A percentile compares a stretch with the other conserved stretches of the same genome.
These are phyloP conservation scores for Rhynchomys soricoides DNA, from an alignment of 2,113 vertebrate genomes.

Conservation along the genomic window DNA sequence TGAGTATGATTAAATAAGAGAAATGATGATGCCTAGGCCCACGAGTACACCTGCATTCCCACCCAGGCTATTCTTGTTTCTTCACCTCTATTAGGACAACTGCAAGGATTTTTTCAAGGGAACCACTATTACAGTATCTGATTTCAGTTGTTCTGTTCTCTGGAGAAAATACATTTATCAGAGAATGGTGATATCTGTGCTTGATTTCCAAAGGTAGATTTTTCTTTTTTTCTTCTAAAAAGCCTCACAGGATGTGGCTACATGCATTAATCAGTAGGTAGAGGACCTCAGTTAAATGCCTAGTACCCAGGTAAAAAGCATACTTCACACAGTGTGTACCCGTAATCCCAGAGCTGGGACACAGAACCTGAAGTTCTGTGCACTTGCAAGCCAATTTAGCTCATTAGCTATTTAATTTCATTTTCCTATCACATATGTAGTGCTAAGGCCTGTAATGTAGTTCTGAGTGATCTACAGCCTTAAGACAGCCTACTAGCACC, in stretches of 20 bases:
- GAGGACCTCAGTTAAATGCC: background rate
- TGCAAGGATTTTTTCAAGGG: constrained; percentile 15
- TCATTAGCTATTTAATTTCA: constrained; percentile 19
- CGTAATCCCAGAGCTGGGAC: background rate
- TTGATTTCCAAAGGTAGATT: constrained; percentile 27
- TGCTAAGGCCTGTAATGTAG: background rate
- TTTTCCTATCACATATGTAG: background rate
- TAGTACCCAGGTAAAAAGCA: background rate
- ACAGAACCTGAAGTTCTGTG: background rate
- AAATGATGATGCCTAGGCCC: constrained; percentile 15
- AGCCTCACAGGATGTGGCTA: background rate
- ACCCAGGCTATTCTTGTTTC: background rate
- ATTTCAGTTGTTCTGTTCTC: constrained; percentile 36
- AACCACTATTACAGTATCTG: background rate
- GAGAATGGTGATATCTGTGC: background rate
- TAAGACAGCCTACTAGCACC: background rate
- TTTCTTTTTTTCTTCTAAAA: background rate
- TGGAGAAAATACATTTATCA: constrained; percentile 42
- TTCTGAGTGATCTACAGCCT: background rate
- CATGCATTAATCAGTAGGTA: too few species aligned
- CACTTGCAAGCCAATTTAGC: background rate
- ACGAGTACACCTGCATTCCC: background rate
- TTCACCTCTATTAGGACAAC: background rate
- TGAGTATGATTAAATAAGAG: constrained; percentile 39
- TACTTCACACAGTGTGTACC: too few species aligned